Conservation (phyloP, 2,888 invertebrate species). For the Trachelus stipa region DNA sequence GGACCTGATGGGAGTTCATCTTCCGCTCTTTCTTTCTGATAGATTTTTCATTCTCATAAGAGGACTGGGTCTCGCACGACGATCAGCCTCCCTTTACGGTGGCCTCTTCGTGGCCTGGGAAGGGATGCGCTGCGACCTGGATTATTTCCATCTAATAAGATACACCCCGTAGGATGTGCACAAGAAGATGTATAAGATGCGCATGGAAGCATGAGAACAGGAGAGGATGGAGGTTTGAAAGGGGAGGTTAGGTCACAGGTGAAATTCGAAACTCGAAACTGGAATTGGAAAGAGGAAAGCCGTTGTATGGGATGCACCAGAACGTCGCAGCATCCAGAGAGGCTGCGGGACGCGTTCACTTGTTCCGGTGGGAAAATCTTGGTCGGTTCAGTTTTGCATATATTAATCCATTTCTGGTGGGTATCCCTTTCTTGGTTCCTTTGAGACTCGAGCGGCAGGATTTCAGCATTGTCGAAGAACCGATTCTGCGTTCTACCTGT, state of each 20-base stretch:
- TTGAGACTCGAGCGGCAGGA: constrained; percentile 8
- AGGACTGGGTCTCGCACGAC: too few relatives aligned
- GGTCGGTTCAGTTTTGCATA: constrained; percentile 61
- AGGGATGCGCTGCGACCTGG: not conserved
- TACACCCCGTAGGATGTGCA: not conserved
- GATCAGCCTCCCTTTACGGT: too few relatives aligned
- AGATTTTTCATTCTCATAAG: too few relatives aligned
- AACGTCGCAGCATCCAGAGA: not conserved
- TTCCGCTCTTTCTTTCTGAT: too few relatives aligned
- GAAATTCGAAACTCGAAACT: constrained; percentile 51
- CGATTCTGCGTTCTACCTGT: constrained; percentile 56
- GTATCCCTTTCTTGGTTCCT: constrained; percentile 6
- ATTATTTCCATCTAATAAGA: too few relatives aligned
- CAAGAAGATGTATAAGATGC: constrained; percentile 18
- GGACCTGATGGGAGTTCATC: too few relatives aligned
- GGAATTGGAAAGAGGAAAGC: constrained; percentile 12
- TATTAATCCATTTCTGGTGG: constrained; percentile 58
- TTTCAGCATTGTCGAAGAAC: constrained; percentile 38
- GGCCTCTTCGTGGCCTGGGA: not conserved
- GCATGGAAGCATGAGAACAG: constrained; percentile 25
- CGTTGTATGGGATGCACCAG: not conserved
- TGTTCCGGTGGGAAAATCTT: constrained; percentile 61
- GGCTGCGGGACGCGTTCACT: constrained; percentile 44
- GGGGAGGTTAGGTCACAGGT: constrained; percentile 52
- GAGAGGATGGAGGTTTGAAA: constrained; percentile 30